Evolutionary conservation across 2,797 vertebrate species (phyloP).

Genomic region (Sylvia borin): DNA sequence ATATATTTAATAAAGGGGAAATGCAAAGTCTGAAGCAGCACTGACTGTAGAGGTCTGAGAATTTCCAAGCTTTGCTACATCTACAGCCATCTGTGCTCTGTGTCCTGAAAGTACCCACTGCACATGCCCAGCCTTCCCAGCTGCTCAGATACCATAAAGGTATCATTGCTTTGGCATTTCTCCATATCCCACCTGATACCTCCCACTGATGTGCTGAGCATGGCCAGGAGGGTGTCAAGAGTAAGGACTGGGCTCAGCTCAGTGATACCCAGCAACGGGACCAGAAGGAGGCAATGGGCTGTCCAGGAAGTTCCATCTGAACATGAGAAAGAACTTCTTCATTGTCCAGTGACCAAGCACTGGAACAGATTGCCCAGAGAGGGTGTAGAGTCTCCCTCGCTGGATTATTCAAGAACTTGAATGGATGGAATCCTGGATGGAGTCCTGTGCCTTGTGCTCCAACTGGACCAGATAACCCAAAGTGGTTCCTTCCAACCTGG

Average conservation of each 20-base stretch:
- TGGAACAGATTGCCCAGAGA: neutral
- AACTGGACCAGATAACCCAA: neutral
- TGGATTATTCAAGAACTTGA: neutral
- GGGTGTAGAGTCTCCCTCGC: neutral
- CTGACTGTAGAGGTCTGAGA: neutral
- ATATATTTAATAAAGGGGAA: fast-evolving
- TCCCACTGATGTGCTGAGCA: neutral
- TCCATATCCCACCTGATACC: neutral
- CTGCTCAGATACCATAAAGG: neutral
- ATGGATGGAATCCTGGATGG: neutral
- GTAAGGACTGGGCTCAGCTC: neutral
- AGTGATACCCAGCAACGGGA: neutral
- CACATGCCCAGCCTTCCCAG: neutral
- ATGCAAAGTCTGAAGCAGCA: neutral
- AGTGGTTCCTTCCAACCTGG: neutral
- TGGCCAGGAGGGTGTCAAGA: neutral
- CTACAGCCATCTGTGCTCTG: neutral
- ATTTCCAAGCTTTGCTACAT: neutral
- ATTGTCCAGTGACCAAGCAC: neutral
- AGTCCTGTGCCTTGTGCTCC: neutral
- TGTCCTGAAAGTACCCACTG: fast-evolving
- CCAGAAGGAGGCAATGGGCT: neutral
- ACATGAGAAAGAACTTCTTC: neutral
- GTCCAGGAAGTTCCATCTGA: neutral
- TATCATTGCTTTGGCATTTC: neutral